Conservation (phyloP, 2,113 vertebrate species). For the Puma concolor region DNA sequence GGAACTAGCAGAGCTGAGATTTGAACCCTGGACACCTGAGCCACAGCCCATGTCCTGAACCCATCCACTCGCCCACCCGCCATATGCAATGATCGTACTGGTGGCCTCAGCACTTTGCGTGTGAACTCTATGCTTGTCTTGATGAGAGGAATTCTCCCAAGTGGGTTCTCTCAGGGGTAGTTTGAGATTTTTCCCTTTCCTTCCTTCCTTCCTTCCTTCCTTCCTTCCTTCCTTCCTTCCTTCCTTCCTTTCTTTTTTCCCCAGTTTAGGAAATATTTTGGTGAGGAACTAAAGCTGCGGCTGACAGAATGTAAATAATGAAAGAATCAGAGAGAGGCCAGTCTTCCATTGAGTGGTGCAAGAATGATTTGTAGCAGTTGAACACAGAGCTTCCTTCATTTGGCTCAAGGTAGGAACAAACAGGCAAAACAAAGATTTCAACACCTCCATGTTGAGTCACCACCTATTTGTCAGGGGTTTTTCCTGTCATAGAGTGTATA, state of each 20-base stretch:
- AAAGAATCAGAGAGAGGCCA: neutral
- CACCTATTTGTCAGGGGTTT: neutral
- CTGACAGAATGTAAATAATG: neutral
- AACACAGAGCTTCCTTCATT: fast-evolving
- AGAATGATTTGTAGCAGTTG: neutral
- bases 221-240: too few species aligned
- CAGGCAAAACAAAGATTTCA: neutral
- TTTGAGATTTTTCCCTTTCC: neutral
- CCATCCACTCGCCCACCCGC: neutral
- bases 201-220: neutral
- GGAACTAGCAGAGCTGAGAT: neutral
- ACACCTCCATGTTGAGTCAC: neutral
- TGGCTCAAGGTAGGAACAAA: neutral
- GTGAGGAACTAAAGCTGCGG: neutral
- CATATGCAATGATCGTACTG: neutral
- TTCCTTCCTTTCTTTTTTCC: neutral
- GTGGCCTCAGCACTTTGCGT: neutral
- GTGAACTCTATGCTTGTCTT: neutral
- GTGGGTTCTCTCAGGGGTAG: neutral
- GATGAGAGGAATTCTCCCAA: neutral
- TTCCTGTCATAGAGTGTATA: neutral
- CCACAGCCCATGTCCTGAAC: neutral
- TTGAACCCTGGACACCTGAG: neutral
- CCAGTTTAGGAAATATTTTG: constrained; percentile 9
- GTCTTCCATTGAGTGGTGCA: neutral